Evolutionary conservation across 2,888 invertebrate genomes (phyloP), one percentile per base, ranked within the genome.

Genomic region (Pecten maximus): DNA sequence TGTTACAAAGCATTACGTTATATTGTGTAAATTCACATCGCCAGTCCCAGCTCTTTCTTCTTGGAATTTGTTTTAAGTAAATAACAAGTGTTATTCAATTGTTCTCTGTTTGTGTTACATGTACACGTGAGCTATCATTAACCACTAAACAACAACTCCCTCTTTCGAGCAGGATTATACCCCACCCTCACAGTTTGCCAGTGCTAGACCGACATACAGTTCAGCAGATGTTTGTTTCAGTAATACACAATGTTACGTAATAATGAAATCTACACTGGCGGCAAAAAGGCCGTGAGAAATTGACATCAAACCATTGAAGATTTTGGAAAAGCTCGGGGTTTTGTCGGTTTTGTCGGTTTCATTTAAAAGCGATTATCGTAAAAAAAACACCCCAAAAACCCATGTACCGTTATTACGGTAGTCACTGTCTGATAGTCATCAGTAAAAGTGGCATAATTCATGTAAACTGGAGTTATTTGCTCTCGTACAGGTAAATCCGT

Each of bases 241-340:
- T 74, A 28, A 74, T 74, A 74, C 74, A 28, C 0, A 28, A 2
- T 74, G n/a, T 60, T 74, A 74, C 74, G 74, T 74, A 74, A 74
- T 28, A 8, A 74, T 1, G 74, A 74, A 74, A 74, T 35, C 74
- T 35, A 74, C 74, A 74, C 74, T 15, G 35, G 35, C 35, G 74
- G 74, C 74, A 74, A 74, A 35, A 74, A 74, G 74, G 74, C 35
- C 74, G 74, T 74, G 74, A 74, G 74, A 74, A 74, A 74, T 74
- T 74, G 74, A 74, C 74, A 35, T 74, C 35, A 35, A 6, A 35
- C 74, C 74, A 74, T 74, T 74, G 74, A 74, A 15, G 12, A 28
- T 54, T 54, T 54, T 23, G 54, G 48, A 48, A 19, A 54, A 54
- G 54, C 54, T 54, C 23, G 23, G 23, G 12, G 54, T 6, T 6